phyloP scores from a whole-genome alignment of 2,888 invertebrate genomes.

The Fragum whitleyi region DNA sequence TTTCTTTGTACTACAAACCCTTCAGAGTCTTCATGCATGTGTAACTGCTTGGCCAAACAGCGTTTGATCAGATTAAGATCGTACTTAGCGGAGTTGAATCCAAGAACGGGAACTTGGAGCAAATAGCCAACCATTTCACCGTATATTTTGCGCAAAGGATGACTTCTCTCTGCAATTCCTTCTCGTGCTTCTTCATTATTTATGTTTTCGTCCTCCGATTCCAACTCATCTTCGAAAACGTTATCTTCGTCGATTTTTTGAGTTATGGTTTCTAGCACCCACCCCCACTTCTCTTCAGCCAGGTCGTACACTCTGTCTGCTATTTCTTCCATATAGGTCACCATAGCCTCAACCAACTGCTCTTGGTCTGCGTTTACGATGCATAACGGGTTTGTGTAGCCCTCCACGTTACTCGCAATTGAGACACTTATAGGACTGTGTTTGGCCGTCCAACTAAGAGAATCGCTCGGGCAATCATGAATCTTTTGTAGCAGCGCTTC shows the following conservation, averaged over 20 bases:
- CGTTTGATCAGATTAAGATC: constrained; percentile 59
- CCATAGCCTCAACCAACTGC: constrained; percentile 34
- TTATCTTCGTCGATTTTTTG: constrained; percentile 11
- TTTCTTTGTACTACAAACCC: constrained; percentile 45
- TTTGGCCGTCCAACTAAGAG: constrained; percentile 35
- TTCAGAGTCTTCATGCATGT: constrained; percentile 30
- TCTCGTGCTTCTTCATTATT: not conserved
- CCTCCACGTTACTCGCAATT: constrained; percentile 49
- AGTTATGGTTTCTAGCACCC: constrained; percentile 44
- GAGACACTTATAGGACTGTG: constrained; percentile 47
- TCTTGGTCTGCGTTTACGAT: constrained; percentile 43
- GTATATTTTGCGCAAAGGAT: constrained; percentile 33
- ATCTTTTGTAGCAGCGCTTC: constrained; percentile 40
- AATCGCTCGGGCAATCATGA: constrained; percentile 27
- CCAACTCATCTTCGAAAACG: no score
- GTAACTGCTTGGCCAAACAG: constrained; percentile 25
- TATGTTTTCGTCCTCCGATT: no score
- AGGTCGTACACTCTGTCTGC: constrained; percentile 28
- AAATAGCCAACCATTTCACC: constrained; percentile 32
- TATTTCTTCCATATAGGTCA: constrained; percentile 27
- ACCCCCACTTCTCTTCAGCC: constrained; percentile 49
- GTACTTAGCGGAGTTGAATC: constrained; percentile 61
- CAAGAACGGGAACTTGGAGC: constrained; percentile 44
- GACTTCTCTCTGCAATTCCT: no score
- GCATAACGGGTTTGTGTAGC: constrained; percentile 31